Conservation (phyloP, 92 coral and sea anemone species). For the Porites lobata region DNA sequence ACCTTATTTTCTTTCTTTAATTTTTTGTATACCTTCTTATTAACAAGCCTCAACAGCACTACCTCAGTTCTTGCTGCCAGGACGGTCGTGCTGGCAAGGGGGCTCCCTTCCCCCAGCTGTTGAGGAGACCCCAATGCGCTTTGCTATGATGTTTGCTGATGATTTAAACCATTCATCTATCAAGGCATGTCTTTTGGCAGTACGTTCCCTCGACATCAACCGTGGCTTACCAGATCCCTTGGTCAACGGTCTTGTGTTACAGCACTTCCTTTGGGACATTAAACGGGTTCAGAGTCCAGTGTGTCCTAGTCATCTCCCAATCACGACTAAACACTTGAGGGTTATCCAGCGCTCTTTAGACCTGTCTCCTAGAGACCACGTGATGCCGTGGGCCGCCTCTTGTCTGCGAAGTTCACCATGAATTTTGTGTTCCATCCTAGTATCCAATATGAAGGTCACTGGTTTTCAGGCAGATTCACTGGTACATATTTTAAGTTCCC, state of each 20-base stretch:
- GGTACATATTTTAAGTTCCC: neutral
- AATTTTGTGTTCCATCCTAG: neutral
- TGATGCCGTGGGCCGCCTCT: neutral
- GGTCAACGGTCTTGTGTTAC: neutral
- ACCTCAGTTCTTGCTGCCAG: neutral
- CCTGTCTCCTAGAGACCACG: neutral
- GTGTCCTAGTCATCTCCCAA: too few species aligned
- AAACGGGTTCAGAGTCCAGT: too few species aligned
- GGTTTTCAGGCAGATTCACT: neutral
- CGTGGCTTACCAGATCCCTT: neutral
- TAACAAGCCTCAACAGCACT: too few species aligned
- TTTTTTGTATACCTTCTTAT: neutral
- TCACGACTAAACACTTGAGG: too few species aligned
- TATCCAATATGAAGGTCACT: neutral
- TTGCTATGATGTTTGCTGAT: neutral
- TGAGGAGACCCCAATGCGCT: neutral
- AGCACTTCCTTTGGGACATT: neutral
- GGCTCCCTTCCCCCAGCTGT: neutral
- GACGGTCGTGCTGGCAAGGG: neutral
- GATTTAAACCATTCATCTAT: neutral
- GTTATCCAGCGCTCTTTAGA: neutral
- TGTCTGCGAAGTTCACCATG: neutral
- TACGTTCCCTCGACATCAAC: neutral
- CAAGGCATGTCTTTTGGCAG: neutral
- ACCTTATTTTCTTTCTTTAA: too few species aligned